These are phyloP conservation scores for Lates calcarifer DNA, from an alignment of 2,113 vertebrate species.

Conservation along the genomic window DNA sequence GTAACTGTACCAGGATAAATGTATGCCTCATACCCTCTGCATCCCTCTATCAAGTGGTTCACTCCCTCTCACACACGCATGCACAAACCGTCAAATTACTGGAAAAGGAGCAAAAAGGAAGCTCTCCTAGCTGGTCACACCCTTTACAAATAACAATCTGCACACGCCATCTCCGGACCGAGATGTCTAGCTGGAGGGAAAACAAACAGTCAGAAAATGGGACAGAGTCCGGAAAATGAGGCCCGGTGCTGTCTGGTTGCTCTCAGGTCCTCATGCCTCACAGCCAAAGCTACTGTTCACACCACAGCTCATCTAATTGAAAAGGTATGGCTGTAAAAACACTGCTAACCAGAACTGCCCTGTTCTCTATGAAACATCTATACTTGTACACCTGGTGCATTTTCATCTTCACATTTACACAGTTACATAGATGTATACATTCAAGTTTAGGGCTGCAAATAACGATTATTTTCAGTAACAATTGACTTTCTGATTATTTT, in stretches of 20 bases:
- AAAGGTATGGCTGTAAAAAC: slow-evolving; percentile 43
- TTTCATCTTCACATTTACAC: background rate
- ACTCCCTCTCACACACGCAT: slow-evolving; percentile 10
- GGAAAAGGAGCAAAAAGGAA: slow-evolving; percentile 72
- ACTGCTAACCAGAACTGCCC: background rate
- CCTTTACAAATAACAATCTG: slow-evolving; percentile 84
- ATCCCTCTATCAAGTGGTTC: slow-evolving; percentile 14
- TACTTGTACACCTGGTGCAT: background rate
- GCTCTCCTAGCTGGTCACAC: slow-evolving; percentile 78
- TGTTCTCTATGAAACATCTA: background rate
- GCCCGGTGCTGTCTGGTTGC: slow-evolving; percentile 33
- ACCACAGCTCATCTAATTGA: slow-evolving; percentile 40
- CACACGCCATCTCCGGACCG: slow-evolving; percentile 75
- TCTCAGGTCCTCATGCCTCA: slow-evolving; percentile 21
- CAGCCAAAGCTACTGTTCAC: slow-evolving; percentile 61
- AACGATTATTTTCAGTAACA: background rate
- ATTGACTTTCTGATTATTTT: background rate
- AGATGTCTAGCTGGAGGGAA: slow-evolving; percentile 65
- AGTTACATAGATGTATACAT: background rate
- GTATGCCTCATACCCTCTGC: slow-evolving; percentile 28
- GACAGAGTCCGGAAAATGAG: slow-evolving; percentile 47
- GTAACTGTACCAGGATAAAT: slow-evolving; percentile 24
- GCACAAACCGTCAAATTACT: slow-evolving; percentile 21
- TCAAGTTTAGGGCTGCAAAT: background rate
- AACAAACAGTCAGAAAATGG: slow-evolving; percentile 64